Evolutionary conservation across 2,888 invertebrate genomes (phyloP), one percentile per base, ranked within the genome.

Genomic region (Julus scanicus): DNA sequence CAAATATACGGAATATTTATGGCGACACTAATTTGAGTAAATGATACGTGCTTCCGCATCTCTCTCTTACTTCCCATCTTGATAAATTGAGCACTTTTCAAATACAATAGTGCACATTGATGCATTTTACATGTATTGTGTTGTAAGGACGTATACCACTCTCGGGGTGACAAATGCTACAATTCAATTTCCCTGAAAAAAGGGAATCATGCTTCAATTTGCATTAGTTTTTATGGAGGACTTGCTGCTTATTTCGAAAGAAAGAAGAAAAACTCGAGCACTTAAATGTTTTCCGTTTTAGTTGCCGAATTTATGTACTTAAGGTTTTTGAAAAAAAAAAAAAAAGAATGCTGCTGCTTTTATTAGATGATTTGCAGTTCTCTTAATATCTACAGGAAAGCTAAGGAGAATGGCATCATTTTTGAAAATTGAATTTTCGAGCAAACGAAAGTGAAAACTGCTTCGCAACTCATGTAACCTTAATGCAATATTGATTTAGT

Each of bases 161-260:
- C 71, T 71, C 29, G 1, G 5, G 71, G 71, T 71, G 71, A 71
- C 71, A 71, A 71, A 71, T 71, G 71, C 29, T n/a, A 71, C 71
- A 29, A 71, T 71, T 71, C 71, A 71, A 71, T 71, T 71, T 71
- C 71, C 71, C 71, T 71, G 9, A 71, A 71, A 71, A 29, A 71
- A 71, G 71, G 71, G 71, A 71, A 71, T 71, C 71, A 71, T 71
- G 71, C 71, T 71, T 71, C 71, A 71, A 71, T 71, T 71, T 71
- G 71, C 71, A 71, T 71, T 71, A 71, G 6, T 71, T 71, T 71
- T 71, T 71, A 71, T 71, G 71, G 71, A 44, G 44, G 71, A 6
- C 71, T n/a, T 29, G 29, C 71, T 29, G 29, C 71, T 71, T 71
- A 71, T 71, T 71, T 71, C 20, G 29, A 29, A 6, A 71, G 29